Base-by-base conservation (phyloP, 2,113 vertebrate genomes). In the Elaphurus davidianus region DNA sequence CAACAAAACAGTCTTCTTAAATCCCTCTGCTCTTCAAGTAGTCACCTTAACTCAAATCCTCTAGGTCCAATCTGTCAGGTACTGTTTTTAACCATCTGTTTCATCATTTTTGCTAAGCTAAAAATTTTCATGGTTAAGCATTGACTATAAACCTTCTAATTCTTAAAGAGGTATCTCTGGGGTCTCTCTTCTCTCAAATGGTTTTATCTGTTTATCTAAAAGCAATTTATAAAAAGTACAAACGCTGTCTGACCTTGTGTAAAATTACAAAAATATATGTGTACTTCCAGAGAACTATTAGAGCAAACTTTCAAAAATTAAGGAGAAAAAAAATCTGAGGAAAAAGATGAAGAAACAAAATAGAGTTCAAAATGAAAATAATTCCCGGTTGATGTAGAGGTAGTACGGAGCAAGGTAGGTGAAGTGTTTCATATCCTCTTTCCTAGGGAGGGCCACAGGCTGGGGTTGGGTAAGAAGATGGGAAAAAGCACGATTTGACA, bases 221-320 rank as follows among this genome's bases (percentile, higher is more conserved):
- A 36, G 10, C 9, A 57, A 83, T 90, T 96, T 82, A 7, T 0
- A 79, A 79, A 81, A 97, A 95, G 33, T 64, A 90, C 2, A 10
- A 96, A 97, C 0, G 50, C 17, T 76, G 50, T 85, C 88, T 95
- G 62, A 87, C 78, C 28, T n/a, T n/a, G 2, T 11, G 67, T 96
- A 97, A 28, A 96, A 79, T 85, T 92, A 97, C 54, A 93, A 78
- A 96, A 97, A 82, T 19, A 76, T 92, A 87, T 36, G 45, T 71
- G 79, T 0, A 64, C 23, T 95, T 50, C 14, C 1, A 87, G 40
- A 67, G 12, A 97, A 62, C 50, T 95, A 79, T 87, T 91, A 60
- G 0, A 54, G 52, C 2, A 50, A 54, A 67, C 62, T 95, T 98
- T 95, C 93, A 82, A 94, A 91, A 95, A 90, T 62, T 81, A 76